phyloP scores from a whole-genome alignment of 2,797 vertebrate genomes.

The Enteromius trimaculatus region DNA sequence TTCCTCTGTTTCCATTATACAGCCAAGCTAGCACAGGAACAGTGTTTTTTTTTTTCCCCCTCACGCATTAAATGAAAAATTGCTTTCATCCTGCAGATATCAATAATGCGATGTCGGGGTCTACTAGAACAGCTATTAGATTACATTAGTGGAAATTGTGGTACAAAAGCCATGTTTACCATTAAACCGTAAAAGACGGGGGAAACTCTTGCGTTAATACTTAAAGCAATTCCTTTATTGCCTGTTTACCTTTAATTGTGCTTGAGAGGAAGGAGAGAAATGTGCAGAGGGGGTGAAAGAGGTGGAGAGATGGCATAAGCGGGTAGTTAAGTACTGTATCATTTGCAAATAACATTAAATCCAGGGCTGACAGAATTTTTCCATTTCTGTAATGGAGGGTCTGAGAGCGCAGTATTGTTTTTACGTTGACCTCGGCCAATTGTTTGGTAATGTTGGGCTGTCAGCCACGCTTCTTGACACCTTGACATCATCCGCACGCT shows the following conservation, averaged over 20 bases:
- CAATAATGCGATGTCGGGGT: conserved; percentile 19
- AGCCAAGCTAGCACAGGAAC: conserved; percentile 11
- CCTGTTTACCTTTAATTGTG: conserved; percentile 57
- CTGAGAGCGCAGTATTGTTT: conserved; percentile 53
- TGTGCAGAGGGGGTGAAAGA: conserved; percentile 23
- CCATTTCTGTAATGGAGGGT: conserved; percentile 60
- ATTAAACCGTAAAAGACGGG: conserved; percentile 8
- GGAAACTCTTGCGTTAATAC: conserved; percentile 36
- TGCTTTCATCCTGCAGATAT: conserved; percentile 40
- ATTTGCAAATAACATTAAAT: conserved; percentile 63
- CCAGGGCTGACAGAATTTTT: conserved; percentile 39
- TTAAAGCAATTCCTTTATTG: conserved; percentile 53
- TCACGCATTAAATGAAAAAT: conserved; percentile 36
- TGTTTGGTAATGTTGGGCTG: conserved; percentile 57
- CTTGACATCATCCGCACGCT: conserved; percentile 50
- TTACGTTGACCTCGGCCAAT: conserved; percentile 53
- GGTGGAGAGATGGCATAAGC: neutral
- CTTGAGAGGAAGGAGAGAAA: conserved; percentile 44
- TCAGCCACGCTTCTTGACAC: conserved; percentile 57
- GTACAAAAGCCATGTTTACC: conserved; percentile 43
- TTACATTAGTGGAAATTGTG: conserved; percentile 44
- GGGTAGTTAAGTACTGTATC: conserved; percentile 56
- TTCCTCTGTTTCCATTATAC: conserved; percentile 38
- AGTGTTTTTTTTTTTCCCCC: neutral
- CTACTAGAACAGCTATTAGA: conserved; percentile 29